Evolutionary conservation across 2,888 invertebrate genomes (phyloP).

Genomic region (Cybosia mesomella): DNA sequence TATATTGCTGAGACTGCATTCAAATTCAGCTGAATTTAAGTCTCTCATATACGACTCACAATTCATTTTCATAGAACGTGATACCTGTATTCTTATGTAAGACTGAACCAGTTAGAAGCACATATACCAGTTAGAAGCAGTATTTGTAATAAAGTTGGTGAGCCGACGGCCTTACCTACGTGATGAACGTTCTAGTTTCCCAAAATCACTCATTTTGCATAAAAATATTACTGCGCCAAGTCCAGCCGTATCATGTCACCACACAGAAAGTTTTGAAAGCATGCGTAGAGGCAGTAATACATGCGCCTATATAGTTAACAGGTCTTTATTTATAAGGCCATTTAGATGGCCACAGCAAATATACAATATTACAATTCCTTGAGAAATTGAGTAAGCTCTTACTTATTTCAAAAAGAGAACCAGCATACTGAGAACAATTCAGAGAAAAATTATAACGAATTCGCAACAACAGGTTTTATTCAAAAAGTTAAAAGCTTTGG

Average conservation of each 20-base stretch:
- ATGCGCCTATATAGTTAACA: neutral
- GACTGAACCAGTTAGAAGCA: neutral
- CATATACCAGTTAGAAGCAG: too few species aligned
- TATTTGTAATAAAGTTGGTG: too few species aligned
- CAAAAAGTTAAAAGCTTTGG: conserved; percentile 6
- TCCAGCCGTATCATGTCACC: too few species aligned
- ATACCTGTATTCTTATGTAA: neutral
- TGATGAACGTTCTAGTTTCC: too few species aligned
- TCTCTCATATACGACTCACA: too few species aligned
- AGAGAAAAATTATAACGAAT: neutral
- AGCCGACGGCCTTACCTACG: too few species aligned
- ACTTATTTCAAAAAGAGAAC: neutral
- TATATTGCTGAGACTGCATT: too few species aligned
- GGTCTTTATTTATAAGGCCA: neutral
- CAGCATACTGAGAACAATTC: neutral
- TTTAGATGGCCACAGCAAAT: neutral
- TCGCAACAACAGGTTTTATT: neutral
- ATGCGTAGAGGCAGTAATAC: neutral
- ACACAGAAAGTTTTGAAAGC: too few species aligned
- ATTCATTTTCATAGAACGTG: neutral
- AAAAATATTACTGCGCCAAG: too few species aligned
- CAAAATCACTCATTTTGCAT: too few species aligned
- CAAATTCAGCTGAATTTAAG: too few species aligned
- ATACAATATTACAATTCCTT: neutral
- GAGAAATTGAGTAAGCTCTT: neutral